These are phyloP conservation scores for Mylabris sibirica DNA, from an alignment of 2,888 invertebrate genomes.

Conservation along the genomic window DNA sequence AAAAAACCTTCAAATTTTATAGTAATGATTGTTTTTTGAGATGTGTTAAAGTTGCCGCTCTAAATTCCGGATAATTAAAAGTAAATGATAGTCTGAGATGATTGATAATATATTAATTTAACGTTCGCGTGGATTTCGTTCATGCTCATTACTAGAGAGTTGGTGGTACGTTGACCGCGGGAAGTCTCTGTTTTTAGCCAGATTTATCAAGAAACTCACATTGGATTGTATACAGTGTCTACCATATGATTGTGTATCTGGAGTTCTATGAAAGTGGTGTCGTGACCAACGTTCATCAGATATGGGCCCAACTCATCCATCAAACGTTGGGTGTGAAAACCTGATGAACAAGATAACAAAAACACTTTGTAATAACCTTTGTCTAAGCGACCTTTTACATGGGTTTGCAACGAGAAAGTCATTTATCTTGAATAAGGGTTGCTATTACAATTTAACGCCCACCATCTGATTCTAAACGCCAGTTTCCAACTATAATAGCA, in stretches of 20 bases:
- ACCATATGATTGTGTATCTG: constrained; percentile 51
- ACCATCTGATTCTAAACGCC: constrained; percentile 52
- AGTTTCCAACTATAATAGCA: constrained; percentile 38
- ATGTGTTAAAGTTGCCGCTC: background rate
- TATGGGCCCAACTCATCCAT: constrained; percentile 59
- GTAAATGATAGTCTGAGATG: constrained; percentile 16
- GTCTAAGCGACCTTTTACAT: constrained; percentile 60
- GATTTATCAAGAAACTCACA: constrained; percentile 34
- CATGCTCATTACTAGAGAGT: constrained; percentile 20
- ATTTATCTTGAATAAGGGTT: constrained; percentile 61
- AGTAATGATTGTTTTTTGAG: background rate
- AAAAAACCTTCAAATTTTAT: background rate
- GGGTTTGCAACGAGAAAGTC: constrained; percentile 59
- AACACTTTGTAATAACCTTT: constrained; percentile 61
- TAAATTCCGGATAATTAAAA: constrained; percentile 6
- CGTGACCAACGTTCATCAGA: constrained; percentile 61
- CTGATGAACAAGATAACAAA: constrained; percentile 60
- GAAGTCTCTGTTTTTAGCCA: constrained; percentile 21
- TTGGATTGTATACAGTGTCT: constrained; percentile 35
- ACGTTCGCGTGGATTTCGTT: constrained; percentile 23
- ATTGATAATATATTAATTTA: constrained; percentile 28
- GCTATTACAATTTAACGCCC: constrained; percentile 56
- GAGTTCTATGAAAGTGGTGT: constrained; percentile 56
- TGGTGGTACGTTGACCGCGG: constrained; percentile 24
- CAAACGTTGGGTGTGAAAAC: constrained; percentile 61